These are phyloP conservation scores for Aldabrachelys gigantea DNA, from an alignment of 2,113 vertebrate species.

Conservation along the genomic window DNA sequence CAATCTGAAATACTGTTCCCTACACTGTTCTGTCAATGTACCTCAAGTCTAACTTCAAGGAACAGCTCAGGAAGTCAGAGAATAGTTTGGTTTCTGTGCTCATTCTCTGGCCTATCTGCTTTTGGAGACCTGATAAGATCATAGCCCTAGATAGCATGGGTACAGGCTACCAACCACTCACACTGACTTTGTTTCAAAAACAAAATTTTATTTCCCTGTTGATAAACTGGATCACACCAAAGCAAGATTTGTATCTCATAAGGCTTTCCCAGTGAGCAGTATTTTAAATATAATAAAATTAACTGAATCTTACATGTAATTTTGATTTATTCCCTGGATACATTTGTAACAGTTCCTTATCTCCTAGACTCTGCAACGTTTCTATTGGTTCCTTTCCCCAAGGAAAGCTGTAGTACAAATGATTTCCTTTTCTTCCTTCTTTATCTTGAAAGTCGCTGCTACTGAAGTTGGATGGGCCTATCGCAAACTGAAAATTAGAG, in stretches of 20 bases:
- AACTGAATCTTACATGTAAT: constrained; percentile 81
- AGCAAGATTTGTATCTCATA: neutral
- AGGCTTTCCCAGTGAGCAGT: neutral
- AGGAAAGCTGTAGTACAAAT: constrained; percentile 88
- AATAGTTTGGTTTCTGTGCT: neutral
- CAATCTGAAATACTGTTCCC: neutral
- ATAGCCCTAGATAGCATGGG: neutral
- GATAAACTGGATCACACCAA: neutral
- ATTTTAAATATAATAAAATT: neutral
- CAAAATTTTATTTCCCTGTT: neutral
- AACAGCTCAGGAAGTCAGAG: neutral
- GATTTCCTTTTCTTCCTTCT: constrained; percentile 80
- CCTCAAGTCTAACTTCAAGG: neutral
- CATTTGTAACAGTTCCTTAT: constrained; percentile 82
- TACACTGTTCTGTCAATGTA: neutral
- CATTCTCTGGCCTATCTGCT: neutral
- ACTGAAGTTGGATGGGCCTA: constrained; percentile 89
- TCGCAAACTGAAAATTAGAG: constrained; percentile 86
- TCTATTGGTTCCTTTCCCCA: constrained; percentile 93
- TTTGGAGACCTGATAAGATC: neutral
- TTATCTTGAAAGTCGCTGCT: constrained; percentile 82
- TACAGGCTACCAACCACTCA: neutral
- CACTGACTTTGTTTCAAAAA: neutral
- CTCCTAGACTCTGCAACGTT: constrained; percentile 85
- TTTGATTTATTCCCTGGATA: constrained; percentile 76